Conservation (phyloP, 2,113 vertebrate species). For the Emydocephalus ijimae region DNA sequence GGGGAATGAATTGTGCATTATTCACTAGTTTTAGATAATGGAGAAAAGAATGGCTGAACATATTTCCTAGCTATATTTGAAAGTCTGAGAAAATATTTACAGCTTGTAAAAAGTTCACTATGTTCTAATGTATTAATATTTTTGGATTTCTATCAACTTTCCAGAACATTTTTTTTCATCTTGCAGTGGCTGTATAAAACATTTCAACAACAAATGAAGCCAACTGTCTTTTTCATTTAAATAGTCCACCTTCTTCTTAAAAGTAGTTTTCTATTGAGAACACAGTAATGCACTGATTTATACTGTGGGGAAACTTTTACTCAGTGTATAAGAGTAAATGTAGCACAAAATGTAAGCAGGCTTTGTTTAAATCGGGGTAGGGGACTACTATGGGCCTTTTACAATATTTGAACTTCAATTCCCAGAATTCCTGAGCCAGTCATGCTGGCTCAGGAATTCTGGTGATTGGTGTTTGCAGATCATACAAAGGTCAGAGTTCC, state of each 20-base stretch:
- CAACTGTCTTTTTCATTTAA: slow-evolving; percentile 60
- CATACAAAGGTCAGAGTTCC: neutral
- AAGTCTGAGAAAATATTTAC: slow-evolving; percentile 37
- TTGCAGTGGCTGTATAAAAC: slow-evolving; percentile 57
- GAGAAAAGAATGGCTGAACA: neutral
- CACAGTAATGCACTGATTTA: neutral
- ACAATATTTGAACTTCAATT: neutral
- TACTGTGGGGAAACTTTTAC: neutral
- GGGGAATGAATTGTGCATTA: neutral
- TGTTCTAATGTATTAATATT: slow-evolving; percentile 52
- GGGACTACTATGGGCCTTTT: neutral
- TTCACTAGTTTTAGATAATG: neutral
- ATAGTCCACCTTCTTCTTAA: slow-evolving; percentile 34
- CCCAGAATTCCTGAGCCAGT: neutral
- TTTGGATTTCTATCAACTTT: slow-evolving; percentile 51
- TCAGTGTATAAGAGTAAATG: neutral
- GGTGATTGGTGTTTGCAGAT: neutral
- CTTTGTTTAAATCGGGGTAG: neutral
- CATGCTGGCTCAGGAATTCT: neutral
- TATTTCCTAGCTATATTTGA: neutral
- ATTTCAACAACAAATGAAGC: slow-evolving; percentile 27
- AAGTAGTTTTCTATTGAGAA: neutral
- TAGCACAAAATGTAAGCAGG: neutral
- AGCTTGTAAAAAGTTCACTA: slow-evolving; percentile 33
- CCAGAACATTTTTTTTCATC: slow-evolving; percentile 43